Evolutionary conservation across 2,888 invertebrate genomes (phyloP), one percentile per base, ranked within the genome.

Genomic region (Eristalis tenax): DNA sequence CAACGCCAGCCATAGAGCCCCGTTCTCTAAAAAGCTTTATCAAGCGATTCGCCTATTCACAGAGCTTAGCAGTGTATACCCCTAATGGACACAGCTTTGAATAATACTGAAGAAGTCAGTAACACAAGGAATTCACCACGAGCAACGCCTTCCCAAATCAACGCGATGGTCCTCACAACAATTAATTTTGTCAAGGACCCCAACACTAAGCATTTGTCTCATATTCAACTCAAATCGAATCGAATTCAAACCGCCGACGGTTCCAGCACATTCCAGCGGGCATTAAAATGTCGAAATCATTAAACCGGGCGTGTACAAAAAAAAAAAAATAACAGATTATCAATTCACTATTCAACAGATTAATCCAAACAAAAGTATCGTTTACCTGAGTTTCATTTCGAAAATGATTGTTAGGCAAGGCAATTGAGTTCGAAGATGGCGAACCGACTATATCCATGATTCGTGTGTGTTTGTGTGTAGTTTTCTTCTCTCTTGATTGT

Each of bases 341-440:
- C 38, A 28, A 22, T 59, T 26, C 26, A 63, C 28, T 18, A 50
- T 63, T 18, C 8, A 40, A 61, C 4, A 65, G 10, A 18, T 32
- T 26, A 74, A 35, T 32, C 18, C 35, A 28, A 65, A 11, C 40
- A 43, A 59, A 65, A 65, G 61, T 28, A 4, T 50, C 50, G 6
- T 50, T 86, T 92, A 92, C 92, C 92, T 92, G 92, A 89, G 90
- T 90, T 89, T 93, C 93, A 91, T 91, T 92, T 73, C 93, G 93
- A 91, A 92, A 93, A 90, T 93, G 93, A 91, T 93, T 93, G 90
- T 93, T 93, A 83, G 93, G 92, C 90, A 93, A 91, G 89, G 91
- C 91, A 89, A 91, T 91, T 90, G 92, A 91, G 91, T 92, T 92
- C 90, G 90, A 90, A 78, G 90, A 88, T 79, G 90, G 85, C 83